Evolutionary conservation across 1,140 invertebrate genomes (phyloP), one percentile per base, ranked within the genome.

Genomic region (Papilio helenus): DNA sequence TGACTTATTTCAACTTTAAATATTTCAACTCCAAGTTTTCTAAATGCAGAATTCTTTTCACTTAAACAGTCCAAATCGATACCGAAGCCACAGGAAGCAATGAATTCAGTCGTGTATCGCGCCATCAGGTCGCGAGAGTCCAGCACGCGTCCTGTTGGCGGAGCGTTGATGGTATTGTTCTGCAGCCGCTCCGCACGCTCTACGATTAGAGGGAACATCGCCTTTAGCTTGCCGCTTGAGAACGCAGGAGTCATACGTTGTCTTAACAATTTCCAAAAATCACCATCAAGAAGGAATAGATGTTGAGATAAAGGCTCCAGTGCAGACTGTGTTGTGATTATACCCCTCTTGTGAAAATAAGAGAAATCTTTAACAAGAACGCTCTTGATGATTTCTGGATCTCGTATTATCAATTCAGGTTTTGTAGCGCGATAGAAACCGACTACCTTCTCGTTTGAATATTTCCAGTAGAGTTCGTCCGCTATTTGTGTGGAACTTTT

Each of bases 311-410:
- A 51, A 79, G 81, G 81, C 42, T 84, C 81, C 9, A 72, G 14
- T 9, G 39, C 71, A 39, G n/a, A 71, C 23, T 78, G 49, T 39
- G 79, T 23, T 1, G 55, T 14, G 58, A 76, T 79, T 1, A 84
- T 55, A 12, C 81, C 83, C 61, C 81, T 79, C 16, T 61, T 42
- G 44, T 84, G 72, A 81, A 96, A 96, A 82, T 93, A 85, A 5
- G 94, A 51, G 79, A 96, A 96, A 86, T 96, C 95, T 79, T 94
- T 95, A 3, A 95, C 87, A 2, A 96, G 80, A 58, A 96, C 93
- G 29, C 85, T 61, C 77, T 95, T 95, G 1, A 95, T 90, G 4
- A 96, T 68, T 20, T 95, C 71, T 26, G 71, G 34, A 72, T 72
- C 71, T 72, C 71, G 29, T 72, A 72, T 72, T 8, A 72, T 16